A percentile compares a stretch with the other conserved stretches of the same genome.
Conservation (phyloP, 2,888 invertebrate species). For the Monochamus alternatus region DNA sequence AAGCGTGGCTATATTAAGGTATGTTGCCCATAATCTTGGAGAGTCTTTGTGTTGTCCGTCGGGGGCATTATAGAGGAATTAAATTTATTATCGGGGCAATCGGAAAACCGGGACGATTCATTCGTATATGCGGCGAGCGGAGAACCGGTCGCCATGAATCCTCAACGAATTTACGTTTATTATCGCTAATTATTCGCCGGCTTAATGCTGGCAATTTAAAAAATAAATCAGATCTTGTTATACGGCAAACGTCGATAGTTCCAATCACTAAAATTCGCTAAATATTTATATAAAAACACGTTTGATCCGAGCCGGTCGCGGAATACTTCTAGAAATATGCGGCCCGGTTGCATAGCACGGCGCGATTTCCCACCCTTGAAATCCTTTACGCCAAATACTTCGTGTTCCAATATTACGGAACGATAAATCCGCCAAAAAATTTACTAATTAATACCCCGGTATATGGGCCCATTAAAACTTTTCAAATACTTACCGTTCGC, state of each 20-base stretch:
- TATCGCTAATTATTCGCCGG: constrained; percentile 55
- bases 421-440: constrained; percentile 43
- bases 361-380: constrained; percentile 57
- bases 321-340: constrained; percentile 54
- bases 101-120: constrained; percentile 23
- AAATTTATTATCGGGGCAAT: constrained; percentile 20
- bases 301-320: constrained; percentile 56
- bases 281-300: constrained; percentile 59
- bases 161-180: constrained; percentile 55
- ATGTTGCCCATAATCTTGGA: too few species aligned
- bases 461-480: constrained; percentile 14
- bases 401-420: constrained; percentile 47
- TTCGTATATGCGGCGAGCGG: constrained; percentile 18
- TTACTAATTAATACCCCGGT: constrained; percentile 47
- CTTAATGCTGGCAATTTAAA: constrained; percentile 50
- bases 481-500: constrained; percentile 12
- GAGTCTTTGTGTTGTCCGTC: not conserved
- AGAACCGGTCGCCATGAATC: constrained; percentile 50
- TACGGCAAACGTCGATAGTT: constrained; percentile 60
- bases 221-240: constrained; percentile 60
- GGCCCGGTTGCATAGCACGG: constrained; percentile 48
- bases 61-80: constrained; percentile 9
- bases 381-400: constrained; percentile 44
- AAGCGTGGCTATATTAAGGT: too few species aligned
- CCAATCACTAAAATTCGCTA: constrained; percentile 59